These are phyloP conservation scores for Tethea ocularis DNA, from an alignment of 2,888 invertebrate species.

Conservation along the genomic window DNA sequence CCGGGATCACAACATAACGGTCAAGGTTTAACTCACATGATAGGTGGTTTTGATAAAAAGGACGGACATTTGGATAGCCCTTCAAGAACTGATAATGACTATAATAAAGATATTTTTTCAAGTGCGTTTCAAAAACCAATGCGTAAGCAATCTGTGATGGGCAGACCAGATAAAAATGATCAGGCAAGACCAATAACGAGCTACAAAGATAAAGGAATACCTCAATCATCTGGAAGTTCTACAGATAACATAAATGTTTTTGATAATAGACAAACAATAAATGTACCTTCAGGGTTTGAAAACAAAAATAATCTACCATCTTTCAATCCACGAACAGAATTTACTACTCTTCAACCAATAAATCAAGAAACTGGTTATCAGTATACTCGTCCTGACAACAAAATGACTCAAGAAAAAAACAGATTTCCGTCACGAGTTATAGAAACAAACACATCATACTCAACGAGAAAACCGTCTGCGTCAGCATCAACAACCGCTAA, in stretches of 20 bases:
- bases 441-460: slow-evolving; percentile 8
- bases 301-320: neutral
- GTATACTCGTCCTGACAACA: slow-evolving; percentile 35
- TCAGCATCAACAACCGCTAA: slow-evolving; percentile 18
- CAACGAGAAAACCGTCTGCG: slow-evolving; percentile 10
- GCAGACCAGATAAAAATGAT: neutral
- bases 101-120: neutral
- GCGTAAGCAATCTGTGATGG: neutral
- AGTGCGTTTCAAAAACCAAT: neutral
- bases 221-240: neutral
- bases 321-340: slow-evolving; percentile 9
- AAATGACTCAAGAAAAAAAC: slow-evolving; percentile 24
- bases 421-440: slow-evolving; percentile 19
- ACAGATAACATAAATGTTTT: neutral
- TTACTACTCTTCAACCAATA: slow-evolving; percentile 7
- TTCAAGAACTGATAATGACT: neutral
- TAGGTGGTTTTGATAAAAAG: neutral
- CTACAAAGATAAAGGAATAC: neutral
- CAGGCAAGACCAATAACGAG: neutral
- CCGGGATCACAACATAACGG: neutral
- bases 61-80: neutral
- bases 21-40: neutral
- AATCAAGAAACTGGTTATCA: slow-evolving; percentile 34
- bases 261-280: neutral
- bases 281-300: neutral